phyloP scores from a whole-genome alignment of 2,888 invertebrate species.

The Tineola bisselliella region DNA sequence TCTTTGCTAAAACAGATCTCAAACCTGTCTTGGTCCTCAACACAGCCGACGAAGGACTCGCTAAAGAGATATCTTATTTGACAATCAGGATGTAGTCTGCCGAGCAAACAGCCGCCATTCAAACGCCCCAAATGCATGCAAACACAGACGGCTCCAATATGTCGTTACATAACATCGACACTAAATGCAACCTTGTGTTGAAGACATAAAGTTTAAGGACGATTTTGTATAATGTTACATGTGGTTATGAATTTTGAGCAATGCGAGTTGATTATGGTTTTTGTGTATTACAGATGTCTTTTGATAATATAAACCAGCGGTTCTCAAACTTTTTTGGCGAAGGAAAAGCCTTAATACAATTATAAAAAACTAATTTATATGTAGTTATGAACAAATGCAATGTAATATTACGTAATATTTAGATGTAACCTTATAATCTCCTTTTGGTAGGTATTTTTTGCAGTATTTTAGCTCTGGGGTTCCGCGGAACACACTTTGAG shows the following conservation, averaged over 20 bases:
- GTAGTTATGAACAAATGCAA: no score
- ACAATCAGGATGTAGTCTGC: slow-evolving; percentile 9
- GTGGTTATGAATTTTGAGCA: background rate
- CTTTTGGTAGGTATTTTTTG: no score
- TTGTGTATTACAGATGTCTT: background rate
- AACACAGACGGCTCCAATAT: background rate
- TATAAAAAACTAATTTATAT: no score
- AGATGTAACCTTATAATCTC: no score
- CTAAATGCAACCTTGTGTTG: background rate
- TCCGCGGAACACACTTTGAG: no score
- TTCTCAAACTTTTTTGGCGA: no score
- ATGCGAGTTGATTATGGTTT: background rate
- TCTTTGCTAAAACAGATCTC: background rate
- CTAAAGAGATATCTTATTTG: slow-evolving; percentile 13
- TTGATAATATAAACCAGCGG: no score
- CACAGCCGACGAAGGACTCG: background rate
- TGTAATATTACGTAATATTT: no score
- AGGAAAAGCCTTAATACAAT: no score
- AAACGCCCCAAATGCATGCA: background rate
- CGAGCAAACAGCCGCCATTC: background rate
- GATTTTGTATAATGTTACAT: background rate
- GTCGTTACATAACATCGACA: background rate
- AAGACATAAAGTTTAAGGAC: background rate
- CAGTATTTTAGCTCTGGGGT: no score
- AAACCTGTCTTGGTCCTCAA: background rate